These are phyloP conservation scores for Alligator sinensis DNA, from an alignment of 2,113 vertebrate genomes.

Conservation along the genomic window DNA sequence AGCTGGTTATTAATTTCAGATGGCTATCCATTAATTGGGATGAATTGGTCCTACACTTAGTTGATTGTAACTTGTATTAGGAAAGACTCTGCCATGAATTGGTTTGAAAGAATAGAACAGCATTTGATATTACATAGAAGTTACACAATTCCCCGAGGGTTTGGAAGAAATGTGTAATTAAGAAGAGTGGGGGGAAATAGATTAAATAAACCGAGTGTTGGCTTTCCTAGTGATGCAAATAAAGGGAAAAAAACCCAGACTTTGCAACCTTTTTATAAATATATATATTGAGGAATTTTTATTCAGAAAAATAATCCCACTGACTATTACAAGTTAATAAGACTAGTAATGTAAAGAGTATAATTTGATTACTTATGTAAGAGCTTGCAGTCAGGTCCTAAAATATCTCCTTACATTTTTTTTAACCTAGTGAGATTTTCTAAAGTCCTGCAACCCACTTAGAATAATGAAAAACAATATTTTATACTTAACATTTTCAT, in stretches of 20 bases:
- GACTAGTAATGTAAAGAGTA: not conserved
- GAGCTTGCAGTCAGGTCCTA: not conserved
- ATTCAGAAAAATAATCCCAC: not conserved
- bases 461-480: not conserved
- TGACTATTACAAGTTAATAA: not conserved
- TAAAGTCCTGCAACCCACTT: not conserved
- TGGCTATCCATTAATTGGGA: constrained; percentile 18
- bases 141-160: not conserved
- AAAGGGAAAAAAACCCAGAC: not conserved
- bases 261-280: not conserved
- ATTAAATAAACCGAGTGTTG: not conserved
- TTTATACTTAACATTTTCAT: not conserved
- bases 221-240: not conserved
- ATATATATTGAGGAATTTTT: not conserved
- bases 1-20: constrained; percentile 41
- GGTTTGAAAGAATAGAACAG: constrained; percentile 11
- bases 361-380: not conserved
- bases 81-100: constrained; percentile 6
- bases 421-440: not conserved
- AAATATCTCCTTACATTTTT: not conserved
- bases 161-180: constrained; percentile 1
- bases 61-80: not conserved
- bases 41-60: not conserved
- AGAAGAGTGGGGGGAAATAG: not conserved
- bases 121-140: constrained; percentile 56